Base-by-base conservation (phyloP, 2,888 invertebrate species). In the Horisme vitalbata region DNA sequence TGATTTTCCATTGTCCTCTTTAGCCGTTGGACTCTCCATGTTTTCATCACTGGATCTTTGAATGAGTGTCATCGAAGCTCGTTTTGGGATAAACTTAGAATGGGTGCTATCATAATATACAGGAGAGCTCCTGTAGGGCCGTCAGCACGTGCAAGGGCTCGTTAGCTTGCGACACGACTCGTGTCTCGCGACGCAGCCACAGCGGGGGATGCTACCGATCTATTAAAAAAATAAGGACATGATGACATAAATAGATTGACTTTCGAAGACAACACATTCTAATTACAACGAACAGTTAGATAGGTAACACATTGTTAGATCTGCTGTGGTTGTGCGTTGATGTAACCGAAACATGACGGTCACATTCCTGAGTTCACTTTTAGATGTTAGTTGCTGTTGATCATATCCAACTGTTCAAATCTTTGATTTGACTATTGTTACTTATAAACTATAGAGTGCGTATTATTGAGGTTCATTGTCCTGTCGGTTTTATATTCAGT, bases 141-240 rank as follows among this genome's bases (percentile, higher is more conserved):
- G 55, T 53, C 59, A 73, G 82, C 87, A 86, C 89, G 88, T 89
- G 89, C 79, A 76, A 77, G 80, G 77, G 79, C 76, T 70, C 71
- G 70, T 75, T 77, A 61, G 77, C 74, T 78, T 72, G 69, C 72
- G 75, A 76, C 76, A 75, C 79, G 71, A 82, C 81, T 86, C 79
- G 81, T 77, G 75, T 75, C 80, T 81, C 80, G 75, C 71, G 71
- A 74, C 76, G 69, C 70, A 71, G 66, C 71, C 89, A 78, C 72
- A 72, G 87, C 86, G 88, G 88, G 89, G 89, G 89, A 87, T 87
- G 88, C 74, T 75, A 67, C 70, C 73, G 83, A 85, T 89, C 89
- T 89, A 89, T 88, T 82, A 87, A 87, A 87, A 77, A 89, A 87
- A 87, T 86, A 87, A 89, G 83, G 85, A 88, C 86, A 83, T 84